These are phyloP conservation scores for Drosophila aff. DNA, from an alignment of 1,140 invertebrate species.

Conservation along the genomic window DNA sequence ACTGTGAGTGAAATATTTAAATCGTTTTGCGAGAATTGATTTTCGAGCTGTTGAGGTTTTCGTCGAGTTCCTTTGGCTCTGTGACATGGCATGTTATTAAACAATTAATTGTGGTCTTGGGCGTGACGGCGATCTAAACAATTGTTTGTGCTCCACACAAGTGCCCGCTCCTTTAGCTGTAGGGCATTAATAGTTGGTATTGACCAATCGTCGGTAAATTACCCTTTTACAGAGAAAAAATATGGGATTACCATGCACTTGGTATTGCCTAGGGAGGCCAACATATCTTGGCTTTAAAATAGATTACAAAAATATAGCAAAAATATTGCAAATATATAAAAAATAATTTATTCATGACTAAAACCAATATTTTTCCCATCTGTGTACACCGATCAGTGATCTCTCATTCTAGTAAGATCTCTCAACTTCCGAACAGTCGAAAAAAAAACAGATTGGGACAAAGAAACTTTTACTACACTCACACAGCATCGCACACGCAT, in stretches of 20 bases:
- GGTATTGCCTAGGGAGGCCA: background rate
- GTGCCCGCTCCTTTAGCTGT: conserved; percentile 11
- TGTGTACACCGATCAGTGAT: conserved; percentile 8
- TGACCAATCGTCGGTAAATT: background rate
- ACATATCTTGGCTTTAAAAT: background rate
- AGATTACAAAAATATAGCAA: no score
- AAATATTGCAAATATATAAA: no score
- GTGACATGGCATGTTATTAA: conserved; percentile 65
- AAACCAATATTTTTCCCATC: background rate
- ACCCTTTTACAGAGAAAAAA: conserved; percentile 5
- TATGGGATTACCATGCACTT: no score
- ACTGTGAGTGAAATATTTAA: conserved; percentile 44
- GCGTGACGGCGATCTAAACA: conserved; percentile 52
- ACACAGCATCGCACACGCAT: conserved; percentile 47
- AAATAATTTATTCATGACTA: background rate
- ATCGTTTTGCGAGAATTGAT: conserved; percentile 46
- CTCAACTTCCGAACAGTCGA: conserved; percentile 58
- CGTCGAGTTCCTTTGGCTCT: conserved; percentile 21
- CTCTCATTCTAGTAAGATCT: conserved; percentile 53
- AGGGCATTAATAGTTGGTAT: conserved; percentile 18
- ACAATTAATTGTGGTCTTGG: conserved; percentile 67
- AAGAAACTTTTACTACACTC: conserved; percentile 63
- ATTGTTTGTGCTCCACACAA: conserved; percentile 31
- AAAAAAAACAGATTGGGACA: conserved; percentile 43
- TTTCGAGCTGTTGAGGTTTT: conserved; percentile 30